Evolutionary conservation across 2,888 invertebrate genomes (phyloP), one percentile per base, ranked within the genome.

Genomic region (Lithodes maja): DNA sequence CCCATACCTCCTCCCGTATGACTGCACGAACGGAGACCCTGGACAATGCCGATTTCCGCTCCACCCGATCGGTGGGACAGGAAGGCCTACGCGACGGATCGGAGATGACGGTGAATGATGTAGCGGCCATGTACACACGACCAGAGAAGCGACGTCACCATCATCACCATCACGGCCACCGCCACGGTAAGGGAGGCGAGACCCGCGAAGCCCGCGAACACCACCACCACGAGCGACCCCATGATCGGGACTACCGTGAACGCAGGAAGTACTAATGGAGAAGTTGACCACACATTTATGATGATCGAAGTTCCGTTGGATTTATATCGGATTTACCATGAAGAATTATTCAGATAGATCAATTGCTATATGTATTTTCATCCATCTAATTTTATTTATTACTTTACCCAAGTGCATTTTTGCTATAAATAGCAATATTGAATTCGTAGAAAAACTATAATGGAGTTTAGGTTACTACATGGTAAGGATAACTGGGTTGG

Each of bases 121-220:
- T 93, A 55, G 92, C 93, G 33, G 93, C 93, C 75, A 92, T 93
- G 92, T 92, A 93, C 91, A 92, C 92, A 53, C 83, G 92, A n/a
- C 92, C 92, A 1, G 96, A 96, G 93, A 95, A 96, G 87, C 95
- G 96, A 61, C 96, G 95, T 86, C 96, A 96, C 92, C 96, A 97
- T 92, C 96, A 97, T 92, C 96, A 96, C 92, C 96, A 96, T 92
- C 96, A 96, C 93, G 96, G 96, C 92, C 94, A 95, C 87, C 94
- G 95, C 90, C 94, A 94, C 86, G 94, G 93, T 84, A 54, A 85
- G 15, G 81, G 81, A 3, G 68, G 68, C 15, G 68, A 68, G 12
- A 68, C 61, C 50, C 49, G 68, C 7, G 81, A 81, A 50, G 33
- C 17, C 9, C 68, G 52, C 50, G 61, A 85, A 3, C 85, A 79